These are phyloP conservation scores for Acleris holmiana DNA, from an alignment of 2,888 invertebrate species.

Conservation along the genomic window DNA sequence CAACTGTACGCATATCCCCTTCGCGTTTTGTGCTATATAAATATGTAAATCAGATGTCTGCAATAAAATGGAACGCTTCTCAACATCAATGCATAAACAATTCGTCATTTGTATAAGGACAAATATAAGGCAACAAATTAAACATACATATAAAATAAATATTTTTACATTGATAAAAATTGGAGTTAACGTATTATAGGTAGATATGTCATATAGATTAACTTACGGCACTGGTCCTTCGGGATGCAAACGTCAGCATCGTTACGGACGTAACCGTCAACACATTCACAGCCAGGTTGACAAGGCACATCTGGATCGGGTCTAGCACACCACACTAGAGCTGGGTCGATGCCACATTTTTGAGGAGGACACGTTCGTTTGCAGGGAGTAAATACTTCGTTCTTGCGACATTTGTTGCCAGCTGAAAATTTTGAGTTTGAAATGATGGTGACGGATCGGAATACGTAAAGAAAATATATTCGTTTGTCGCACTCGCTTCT, in stretches of 20 bases:
- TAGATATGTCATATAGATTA: too few relatives aligned
- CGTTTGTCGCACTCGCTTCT: conserved; percentile 34
- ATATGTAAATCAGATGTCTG: too few relatives aligned
- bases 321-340: conserved; percentile 33
- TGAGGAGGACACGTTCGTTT: conserved; percentile 46
- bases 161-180: too few relatives aligned
- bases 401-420: conserved; percentile 10
- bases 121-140: too few relatives aligned
- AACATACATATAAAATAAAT: too few relatives aligned
- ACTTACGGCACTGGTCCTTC: conserved; percentile 44
- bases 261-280: conserved; percentile 45
- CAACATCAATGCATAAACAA: too few relatives aligned
- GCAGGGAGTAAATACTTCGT: conserved; percentile 43
- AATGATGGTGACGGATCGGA: too few relatives aligned
- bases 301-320: conserved; percentile 19
- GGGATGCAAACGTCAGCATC: conserved; percentile 47
- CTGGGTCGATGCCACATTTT: conserved; percentile 44
- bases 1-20: conserved; percentile 45
- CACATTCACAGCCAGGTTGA: conserved; percentile 45
- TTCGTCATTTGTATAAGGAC: too few relatives aligned
- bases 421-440: conserved; percentile 7
- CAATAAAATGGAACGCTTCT: too few relatives aligned
- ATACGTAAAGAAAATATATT: conserved; percentile 11
- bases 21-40: conserved; percentile 38
- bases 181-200: too few relatives aligned